Base-by-base conservation (phyloP, 2,113 vertebrate genomes). In the Gymnocephalus cernua region DNA sequence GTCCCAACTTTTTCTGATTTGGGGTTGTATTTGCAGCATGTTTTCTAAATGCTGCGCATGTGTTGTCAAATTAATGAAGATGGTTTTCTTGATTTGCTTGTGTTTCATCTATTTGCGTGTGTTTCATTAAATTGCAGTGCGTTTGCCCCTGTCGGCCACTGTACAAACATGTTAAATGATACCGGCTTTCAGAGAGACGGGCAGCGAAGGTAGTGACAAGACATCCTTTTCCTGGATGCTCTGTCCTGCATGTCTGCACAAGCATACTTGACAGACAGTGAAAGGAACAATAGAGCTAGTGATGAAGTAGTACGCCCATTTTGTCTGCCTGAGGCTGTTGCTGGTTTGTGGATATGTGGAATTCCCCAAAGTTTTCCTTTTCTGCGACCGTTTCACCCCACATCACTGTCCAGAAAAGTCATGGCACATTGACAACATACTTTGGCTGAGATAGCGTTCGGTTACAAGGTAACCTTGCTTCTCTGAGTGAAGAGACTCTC, bases 141-240 rank as follows among this genome's bases (percentile, higher is more conserved):
- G 10, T 11, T 41, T 10, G 38, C 38, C 38, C 38, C 38, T 41
- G 9, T 41, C 10, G 2, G 38, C 38, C 10, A 41, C 38, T 10
- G 10, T 11, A 41, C 38, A 41, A 38, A 41, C 88, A 91, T 88
- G 90, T 91, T 87, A 91, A 80, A 86, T 77, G 80, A 89, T 88
- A 85, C 45, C 78, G 74, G 74, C 82, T 87, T 89, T 91, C 81
- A 80, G 72, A 59, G 57, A 48, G 32, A 84, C 4, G 7, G 53
- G 41, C 41, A 66, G 64, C 62, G 73, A 23, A 79, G 68, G 69
- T 27, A 63, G 51, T 82, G 85, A 88, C 67, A 53, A 72, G 82
- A 79, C 64, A 69, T 83, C 63, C 65, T 81, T 64, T 80, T 65
- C 72, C 74, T 70, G 62, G 77, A 87, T 51, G 79, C 67, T 56